Evolutionary conservation across 2,113 vertebrate species (phyloP).

Genomic region (Hiodon tergisus): DNA sequence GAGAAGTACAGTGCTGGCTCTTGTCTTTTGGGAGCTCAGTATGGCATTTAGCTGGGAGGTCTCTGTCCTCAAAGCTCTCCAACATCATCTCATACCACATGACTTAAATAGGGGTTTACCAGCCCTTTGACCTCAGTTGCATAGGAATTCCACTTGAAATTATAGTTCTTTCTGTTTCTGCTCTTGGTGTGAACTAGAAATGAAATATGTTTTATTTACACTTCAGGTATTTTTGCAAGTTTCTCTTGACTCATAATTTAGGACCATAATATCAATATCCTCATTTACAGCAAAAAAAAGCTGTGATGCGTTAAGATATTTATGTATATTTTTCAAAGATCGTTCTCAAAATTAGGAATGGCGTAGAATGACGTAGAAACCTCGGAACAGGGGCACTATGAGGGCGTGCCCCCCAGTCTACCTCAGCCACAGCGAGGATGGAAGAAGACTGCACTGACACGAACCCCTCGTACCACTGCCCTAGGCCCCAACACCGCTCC

Average conservation of each 20-base stretch:
- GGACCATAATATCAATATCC: slow-evolving; percentile 22
- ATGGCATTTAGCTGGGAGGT: neutral
- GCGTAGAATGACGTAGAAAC: slow-evolving; percentile 23
- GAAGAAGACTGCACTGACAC: slow-evolving; percentile 21
- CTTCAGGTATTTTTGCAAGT: slow-evolving; percentile 23
- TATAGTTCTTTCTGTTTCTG: neutral
- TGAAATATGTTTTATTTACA: slow-evolving; percentile 11
- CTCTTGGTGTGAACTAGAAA: neutral
- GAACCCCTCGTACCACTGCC: neutral
- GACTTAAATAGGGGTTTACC: slow-evolving; percentile 8
- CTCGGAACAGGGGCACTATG: slow-evolving; percentile 14
- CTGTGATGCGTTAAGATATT: slow-evolving; percentile 8
- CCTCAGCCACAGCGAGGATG: slow-evolving; percentile 19
- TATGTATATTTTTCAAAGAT: slow-evolving; percentile 17
- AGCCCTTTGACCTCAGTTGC: slow-evolving; percentile 8
- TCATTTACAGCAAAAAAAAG: slow-evolving; percentile 16
- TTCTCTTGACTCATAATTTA: slow-evolving; percentile 26
- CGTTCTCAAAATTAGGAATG: neutral
- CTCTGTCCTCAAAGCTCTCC: slow-evolving; percentile 9
- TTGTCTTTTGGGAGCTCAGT: neutral
- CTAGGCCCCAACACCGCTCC: neutral
- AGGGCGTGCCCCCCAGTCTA: slow-evolving; percentile 23
- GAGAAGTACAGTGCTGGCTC: neutral
- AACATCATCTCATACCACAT: slow-evolving; percentile 23
- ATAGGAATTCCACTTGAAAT: slow-evolving; percentile 6